A percentile compares a stretch with the other conserved stretches of the same genome.
Conservation (phyloP, 30 jellyfish, hydroid and myxozoan genomes). For the Nemopilema nomurai region DNA sequence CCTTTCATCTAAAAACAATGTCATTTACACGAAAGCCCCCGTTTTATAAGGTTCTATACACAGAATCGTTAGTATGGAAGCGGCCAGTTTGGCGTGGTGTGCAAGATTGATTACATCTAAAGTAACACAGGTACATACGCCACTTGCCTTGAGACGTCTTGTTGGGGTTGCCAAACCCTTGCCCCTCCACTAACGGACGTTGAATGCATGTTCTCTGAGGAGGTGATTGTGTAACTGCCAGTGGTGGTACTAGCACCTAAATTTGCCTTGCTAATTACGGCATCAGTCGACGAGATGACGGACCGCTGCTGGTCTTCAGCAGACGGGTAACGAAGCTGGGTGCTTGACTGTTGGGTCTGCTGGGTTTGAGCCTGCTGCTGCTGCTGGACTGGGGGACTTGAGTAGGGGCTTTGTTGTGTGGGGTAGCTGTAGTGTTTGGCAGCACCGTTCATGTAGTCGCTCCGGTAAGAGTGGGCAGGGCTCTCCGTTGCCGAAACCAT, state of each 20-base stretch:
- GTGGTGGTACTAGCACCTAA: slow-evolving; percentile 60
- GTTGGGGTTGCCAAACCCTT: slow-evolving; percentile 93
- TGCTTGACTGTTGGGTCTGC: slow-evolving; percentile 49
- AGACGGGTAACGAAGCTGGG: slow-evolving; percentile 72
- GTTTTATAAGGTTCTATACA: slow-evolving; percentile 33
- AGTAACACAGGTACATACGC: slow-evolving; percentile 85
- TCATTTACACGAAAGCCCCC: slow-evolving; percentile 47
- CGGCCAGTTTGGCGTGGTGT: background rate
- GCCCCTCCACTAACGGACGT: slow-evolving; percentile 67
- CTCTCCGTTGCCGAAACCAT: slow-evolving; percentile 65
- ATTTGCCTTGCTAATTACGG: slow-evolving; percentile 59
- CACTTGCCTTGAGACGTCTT: slow-evolving; percentile 86
- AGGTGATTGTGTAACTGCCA: slow-evolving; percentile 61
- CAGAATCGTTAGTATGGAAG: slow-evolving; percentile 11
- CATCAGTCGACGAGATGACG: slow-evolving; percentile 58
- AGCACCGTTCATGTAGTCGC: slow-evolving; percentile 84
- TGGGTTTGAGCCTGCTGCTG: slow-evolving; percentile 50
- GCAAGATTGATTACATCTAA: slow-evolving; percentile 4
- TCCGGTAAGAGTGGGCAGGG: slow-evolving; percentile 74
- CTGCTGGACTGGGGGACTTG: slow-evolving; percentile 71
- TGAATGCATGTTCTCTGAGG: slow-evolving; percentile 79
- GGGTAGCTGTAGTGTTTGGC: slow-evolving; percentile 79
- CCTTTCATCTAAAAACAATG: slow-evolving; percentile 31
- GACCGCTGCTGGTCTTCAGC: slow-evolving; percentile 75
- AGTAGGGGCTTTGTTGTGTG: slow-evolving; percentile 71